phyloP scores from a whole-genome alignment of 2,888 invertebrate species.

The Campoplex nolae region DNA sequence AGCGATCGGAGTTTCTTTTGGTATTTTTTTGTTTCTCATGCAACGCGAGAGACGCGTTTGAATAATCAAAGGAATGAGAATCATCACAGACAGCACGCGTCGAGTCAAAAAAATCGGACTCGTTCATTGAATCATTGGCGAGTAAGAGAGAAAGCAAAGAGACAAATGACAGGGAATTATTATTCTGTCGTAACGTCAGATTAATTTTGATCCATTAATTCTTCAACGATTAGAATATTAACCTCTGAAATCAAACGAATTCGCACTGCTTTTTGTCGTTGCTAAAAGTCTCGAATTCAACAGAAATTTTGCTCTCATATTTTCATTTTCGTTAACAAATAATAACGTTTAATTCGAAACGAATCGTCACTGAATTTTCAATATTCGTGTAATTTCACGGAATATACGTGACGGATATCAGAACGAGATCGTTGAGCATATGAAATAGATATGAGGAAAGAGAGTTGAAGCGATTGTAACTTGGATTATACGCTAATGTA shows the following conservation, averaged over 20 bases:
- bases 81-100: neutral
- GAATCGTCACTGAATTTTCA: neutral
- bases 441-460: conserved; percentile 11
- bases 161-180: neutral
- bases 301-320: no score
- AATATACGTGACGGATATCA: neutral
- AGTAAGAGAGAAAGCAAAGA: neutral
- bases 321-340: no score
- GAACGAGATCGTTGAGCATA: neutral
- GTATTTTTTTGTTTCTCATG: neutral
- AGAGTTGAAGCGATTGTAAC: conserved; percentile 19
- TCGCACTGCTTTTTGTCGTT: neutral
- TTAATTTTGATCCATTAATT: neutral
- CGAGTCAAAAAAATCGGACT: neutral
- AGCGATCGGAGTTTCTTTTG: neutral
- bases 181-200: neutral
- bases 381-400: neutral
- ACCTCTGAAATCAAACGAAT: neutral
- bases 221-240: neutral
- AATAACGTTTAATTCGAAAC: neutral
- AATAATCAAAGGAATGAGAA: neutral
- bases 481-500: conserved; percentile 51
- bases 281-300: neutral
- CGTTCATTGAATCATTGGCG: neutral
- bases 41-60: neutral